Conservation (phyloP, 2,113 vertebrate species). For the Eolophus roseicapilla region DNA sequence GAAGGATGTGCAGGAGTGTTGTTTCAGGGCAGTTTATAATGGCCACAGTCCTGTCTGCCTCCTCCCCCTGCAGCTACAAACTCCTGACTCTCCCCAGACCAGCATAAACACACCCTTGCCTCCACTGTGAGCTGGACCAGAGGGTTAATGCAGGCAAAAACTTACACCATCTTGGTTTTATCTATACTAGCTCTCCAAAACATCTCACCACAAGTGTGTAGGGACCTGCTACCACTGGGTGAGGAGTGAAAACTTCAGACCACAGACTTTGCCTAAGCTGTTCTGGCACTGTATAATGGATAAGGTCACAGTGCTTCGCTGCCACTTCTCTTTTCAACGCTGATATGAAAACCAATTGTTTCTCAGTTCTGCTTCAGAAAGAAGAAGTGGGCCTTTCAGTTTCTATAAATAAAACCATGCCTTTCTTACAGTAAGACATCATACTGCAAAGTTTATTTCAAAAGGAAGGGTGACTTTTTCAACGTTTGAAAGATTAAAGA, state of each 20-base stretch:
- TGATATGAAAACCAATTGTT: neutral
- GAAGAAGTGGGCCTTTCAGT: neutral
- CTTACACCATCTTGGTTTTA: neutral
- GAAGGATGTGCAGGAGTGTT: neutral
- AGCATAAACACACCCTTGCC: neutral
- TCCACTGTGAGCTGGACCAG: neutral
- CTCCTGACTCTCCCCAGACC: neutral
- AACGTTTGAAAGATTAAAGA: neutral
- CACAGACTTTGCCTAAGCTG: neutral
- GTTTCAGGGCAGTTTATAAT: neutral
- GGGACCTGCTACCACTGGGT: fast-evolving
- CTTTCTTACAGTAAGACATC: neutral
- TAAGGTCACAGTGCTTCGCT: neutral
- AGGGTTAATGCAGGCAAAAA: neutral
- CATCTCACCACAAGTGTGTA: neutral
- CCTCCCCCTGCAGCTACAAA: neutral
- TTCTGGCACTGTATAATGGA: neutral
- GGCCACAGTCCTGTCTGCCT: neutral
- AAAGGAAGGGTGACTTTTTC: neutral
- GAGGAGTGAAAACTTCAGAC: neutral
- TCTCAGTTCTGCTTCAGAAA: conserved; percentile 29
- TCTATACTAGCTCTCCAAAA: neutral
- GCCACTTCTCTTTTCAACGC: neutral
- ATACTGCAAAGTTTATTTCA: neutral
- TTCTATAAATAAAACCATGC: neutral